phyloP scores from a whole-genome alignment of 1,140 invertebrate species.

The Tetragonula clypearis region DNA sequence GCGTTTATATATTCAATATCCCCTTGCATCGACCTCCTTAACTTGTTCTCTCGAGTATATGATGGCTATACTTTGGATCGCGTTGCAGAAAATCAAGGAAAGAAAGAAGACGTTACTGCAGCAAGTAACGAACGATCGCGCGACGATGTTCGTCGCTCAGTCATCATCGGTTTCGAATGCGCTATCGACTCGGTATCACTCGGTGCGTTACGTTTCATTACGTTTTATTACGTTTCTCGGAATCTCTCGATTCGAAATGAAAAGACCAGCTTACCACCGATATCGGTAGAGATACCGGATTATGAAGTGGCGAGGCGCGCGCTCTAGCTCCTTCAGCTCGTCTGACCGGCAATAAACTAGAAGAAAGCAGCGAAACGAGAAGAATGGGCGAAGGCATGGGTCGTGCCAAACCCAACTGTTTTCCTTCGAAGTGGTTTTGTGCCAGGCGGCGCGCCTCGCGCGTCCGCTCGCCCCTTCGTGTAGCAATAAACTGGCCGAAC shows the following conservation, averaged over 20 bases:
- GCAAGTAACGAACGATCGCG: no score
- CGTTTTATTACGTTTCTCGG: not conserved
- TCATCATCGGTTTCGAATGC: no score
- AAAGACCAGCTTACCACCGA: not conserved
- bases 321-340: not conserved
- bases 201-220: no score
- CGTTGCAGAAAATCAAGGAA: not conserved
- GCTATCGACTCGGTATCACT: not conserved
- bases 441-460: constrained; percentile 73
- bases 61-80: no score
- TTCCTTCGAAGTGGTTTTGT: constrained; percentile 74
- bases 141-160: no score
- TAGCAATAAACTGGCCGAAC: constrained; percentile 72
- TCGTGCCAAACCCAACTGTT: constrained; percentile 76
- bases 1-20: not conserved
- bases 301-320: constrained; percentile 36
- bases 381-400: constrained; percentile 56
- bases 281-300: not conserved
- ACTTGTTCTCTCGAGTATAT: not conserved
- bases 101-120: no score
- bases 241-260: not conserved
- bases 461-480: constrained; percentile 60
- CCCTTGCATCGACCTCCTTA: not conserved
- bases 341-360: constrained; percentile 56
- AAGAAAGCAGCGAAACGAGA: constrained; percentile 44